phyloP scores from a whole-genome alignment of 2,888 invertebrate genomes.

The Pseudeuparius sepicola region DNA sequence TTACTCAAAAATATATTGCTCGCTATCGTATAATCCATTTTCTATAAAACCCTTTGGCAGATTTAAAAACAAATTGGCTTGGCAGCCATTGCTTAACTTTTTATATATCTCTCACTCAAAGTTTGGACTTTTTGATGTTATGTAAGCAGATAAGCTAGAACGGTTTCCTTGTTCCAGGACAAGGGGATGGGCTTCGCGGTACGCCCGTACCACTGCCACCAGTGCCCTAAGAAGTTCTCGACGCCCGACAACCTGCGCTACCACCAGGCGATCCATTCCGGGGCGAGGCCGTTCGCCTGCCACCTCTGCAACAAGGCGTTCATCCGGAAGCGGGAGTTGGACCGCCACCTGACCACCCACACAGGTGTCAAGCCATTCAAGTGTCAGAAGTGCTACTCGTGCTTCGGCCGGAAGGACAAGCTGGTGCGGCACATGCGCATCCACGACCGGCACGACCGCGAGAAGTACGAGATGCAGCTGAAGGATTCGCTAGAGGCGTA shows the following conservation, averaged over 20 bases:
- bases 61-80: too few species aligned
- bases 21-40: too few species aligned
- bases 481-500: too few species aligned
- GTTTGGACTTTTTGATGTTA: too few species aligned
- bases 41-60: too few species aligned
- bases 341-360: slow-evolving; percentile 57
- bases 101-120: too few species aligned
- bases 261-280: slow-evolving; percentile 29
- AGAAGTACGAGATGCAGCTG: too few species aligned
- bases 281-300: slow-evolving; percentile 48
- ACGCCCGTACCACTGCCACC: slow-evolving; percentile 23
- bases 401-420: slow-evolving; percentile 59
- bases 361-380: slow-evolving; percentile 58
- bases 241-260: slow-evolving; percentile 28
- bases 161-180: too few species aligned
- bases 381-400: slow-evolving; percentile 41
- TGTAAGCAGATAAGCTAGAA: too few species aligned
- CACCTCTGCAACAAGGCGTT: slow-evolving; percentile 58
- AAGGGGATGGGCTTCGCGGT: too few species aligned
- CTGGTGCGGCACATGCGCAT: slow-evolving; percentile 55
- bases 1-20: too few species aligned
- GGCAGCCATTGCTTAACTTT: slow-evolving; percentile 11
- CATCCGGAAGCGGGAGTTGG: slow-evolving; percentile 57
- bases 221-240: slow-evolving; percentile 29
- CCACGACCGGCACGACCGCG: slow-evolving; percentile 41